Percentiles rank a stretch among this genome's conserved stretches.
Evolutionary conservation across 2,797 vertebrate genomes (phyloP).

Genomic region (Gobio occitaniae): DNA sequence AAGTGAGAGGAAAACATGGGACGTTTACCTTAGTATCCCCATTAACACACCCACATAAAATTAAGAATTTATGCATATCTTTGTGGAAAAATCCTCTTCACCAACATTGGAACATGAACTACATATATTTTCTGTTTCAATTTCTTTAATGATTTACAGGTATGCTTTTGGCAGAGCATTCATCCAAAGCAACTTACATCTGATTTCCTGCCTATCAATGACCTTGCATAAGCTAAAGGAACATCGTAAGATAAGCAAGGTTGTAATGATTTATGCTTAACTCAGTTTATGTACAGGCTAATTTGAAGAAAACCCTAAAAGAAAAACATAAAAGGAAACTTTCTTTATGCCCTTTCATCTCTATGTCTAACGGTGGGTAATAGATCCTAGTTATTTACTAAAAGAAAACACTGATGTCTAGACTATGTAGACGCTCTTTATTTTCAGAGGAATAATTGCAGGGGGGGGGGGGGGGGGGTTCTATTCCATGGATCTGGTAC

Average conservation of each 20-base stretch:
- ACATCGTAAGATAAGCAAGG: neutral
- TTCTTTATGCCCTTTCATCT: slow-evolving; percentile 9
- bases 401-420: slow-evolving; percentile 43
- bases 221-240: neutral
- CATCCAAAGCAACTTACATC: neutral
- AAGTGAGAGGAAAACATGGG: slow-evolving; percentile 1
- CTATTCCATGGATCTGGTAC: slow-evolving; percentile 11
- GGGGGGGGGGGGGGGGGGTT: neutral
- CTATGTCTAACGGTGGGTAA: slow-evolving; percentile 32
- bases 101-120: neutral
- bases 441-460: slow-evolving; percentile 18
- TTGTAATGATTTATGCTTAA: neutral
- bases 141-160: neutral
- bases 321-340: slow-evolving; percentile 5
- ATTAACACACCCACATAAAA: neutral
- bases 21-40: neutral
- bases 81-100: neutral
- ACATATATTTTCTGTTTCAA: neutral
- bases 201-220: neutral
- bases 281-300: neutral
- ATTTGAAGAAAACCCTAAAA: slow-evolving; percentile 2
- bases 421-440: slow-evolving; percentile 42
- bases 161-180: neutral
- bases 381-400: slow-evolving; percentile 43
- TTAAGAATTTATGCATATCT: neutral